A percentile compares a stretch with the other conserved stretches of the same genome.
These are phyloP conservation scores for Papilio polyxenes DNA, from an alignment of 1,140 invertebrate genomes.

Conservation along the genomic window DNA sequence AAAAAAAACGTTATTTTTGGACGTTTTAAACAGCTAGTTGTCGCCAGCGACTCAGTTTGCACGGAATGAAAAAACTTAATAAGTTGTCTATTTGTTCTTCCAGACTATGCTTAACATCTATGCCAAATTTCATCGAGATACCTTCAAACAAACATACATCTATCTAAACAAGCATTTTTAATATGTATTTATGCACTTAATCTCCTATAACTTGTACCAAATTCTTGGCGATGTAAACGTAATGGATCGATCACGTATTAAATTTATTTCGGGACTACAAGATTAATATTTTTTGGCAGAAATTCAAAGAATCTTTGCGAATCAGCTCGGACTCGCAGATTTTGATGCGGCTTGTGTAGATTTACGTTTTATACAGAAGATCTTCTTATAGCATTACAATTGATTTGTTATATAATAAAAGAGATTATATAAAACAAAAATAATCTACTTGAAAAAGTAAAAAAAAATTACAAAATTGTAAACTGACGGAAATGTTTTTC, in stretches of 20 bases:
- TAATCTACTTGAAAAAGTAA: too few relatives aligned
- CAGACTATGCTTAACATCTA: too few relatives aligned
- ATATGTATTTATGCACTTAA: background rate
- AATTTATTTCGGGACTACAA: slow-evolving; percentile 66
- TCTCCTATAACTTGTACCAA: slow-evolving; percentile 46
- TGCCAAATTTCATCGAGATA: too few relatives aligned
- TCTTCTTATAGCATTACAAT: background rate
- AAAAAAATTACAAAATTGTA: too few relatives aligned
- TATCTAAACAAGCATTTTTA: too few relatives aligned
- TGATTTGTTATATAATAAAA: background rate
- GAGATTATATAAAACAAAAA: background rate
- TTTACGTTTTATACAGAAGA: slow-evolving; percentile 15
- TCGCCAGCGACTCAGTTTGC: too few relatives aligned
- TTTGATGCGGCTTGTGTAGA: slow-evolving; percentile 11
- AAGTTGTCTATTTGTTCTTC: too few relatives aligned
- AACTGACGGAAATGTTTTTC: too few relatives aligned
- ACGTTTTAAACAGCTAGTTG: too few relatives aligned
- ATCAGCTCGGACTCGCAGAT: slow-evolving; percentile 34
- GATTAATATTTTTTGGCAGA: slow-evolving; percentile 75
- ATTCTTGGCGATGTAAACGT: slow-evolving; percentile 47
- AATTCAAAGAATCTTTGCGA: slow-evolving; percentile 60
- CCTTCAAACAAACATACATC: too few relatives aligned
- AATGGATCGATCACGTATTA: slow-evolving; percentile 69
- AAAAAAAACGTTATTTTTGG: too few relatives aligned
- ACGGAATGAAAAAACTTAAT: too few relatives aligned